Evolutionary conservation across 2,888 invertebrate genomes (phyloP).

Genomic region (Trisateles emortualis): DNA sequence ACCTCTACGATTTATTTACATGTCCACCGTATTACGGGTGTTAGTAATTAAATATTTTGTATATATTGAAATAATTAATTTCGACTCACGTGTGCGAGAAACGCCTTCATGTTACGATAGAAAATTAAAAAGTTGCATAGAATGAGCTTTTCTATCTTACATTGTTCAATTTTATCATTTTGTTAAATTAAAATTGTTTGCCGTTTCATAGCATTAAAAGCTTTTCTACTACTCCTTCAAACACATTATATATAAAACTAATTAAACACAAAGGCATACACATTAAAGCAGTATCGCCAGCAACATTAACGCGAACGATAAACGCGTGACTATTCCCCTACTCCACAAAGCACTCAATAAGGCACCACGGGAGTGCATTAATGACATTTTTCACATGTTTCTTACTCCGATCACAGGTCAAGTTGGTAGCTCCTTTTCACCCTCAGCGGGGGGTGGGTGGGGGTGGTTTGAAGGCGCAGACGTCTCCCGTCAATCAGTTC

Average conservation of each 20-base stretch:
- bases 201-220: too few species aligned
- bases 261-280: constrained; percentile 24
- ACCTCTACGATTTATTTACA: constrained; percentile 16
- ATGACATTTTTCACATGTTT: constrained; percentile 86
- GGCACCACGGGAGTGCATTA: constrained; percentile 76
- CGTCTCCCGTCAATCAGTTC: constrained; percentile 86
- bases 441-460: constrained; percentile 30
- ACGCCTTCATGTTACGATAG: too few species aligned
- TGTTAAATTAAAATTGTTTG: too few species aligned
- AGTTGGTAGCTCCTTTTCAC: constrained; percentile 48
- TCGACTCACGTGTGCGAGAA: too few species aligned
- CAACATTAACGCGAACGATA: constrained; percentile 18
- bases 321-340: constrained; percentile 23
- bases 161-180: too few species aligned
- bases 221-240: too few species aligned
- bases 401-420: constrained; percentile 77
- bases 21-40: background rate
- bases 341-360: constrained; percentile 43
- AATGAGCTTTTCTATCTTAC: too few species aligned
- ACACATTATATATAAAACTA: too few species aligned
- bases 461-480: constrained; percentile 69
- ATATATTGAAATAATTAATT: background rate
- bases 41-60: background rate
- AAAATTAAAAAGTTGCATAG: too few species aligned
- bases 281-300: constrained; percentile 15